Evolutionary conservation across 2,888 invertebrate species (phyloP), one percentile per base, ranked within the genome.

Genomic region (Tinea trinotella): DNA sequence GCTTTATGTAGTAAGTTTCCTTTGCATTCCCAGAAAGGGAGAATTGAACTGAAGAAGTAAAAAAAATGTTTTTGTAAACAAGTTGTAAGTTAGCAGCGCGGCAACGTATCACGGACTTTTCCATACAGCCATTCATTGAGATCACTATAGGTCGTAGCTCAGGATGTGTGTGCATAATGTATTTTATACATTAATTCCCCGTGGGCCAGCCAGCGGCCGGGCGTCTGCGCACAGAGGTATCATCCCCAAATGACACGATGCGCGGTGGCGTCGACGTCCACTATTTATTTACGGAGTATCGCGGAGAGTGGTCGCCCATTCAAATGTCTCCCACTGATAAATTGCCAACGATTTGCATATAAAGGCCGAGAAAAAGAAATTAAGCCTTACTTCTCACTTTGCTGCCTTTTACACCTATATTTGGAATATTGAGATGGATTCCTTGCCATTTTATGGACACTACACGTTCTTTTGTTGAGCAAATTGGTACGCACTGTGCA

Each of bases 261-360:
- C 24, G 52, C 52, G 30, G 40, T 56, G 56, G 56, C 53, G 53
- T 24, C 52, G 56, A 56, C 53, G 62, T 64, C 62, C 62, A 60
- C 66, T 64, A 68, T 67, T 69, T 69, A 68, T 71, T 66, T 63
- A 64, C 62, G 62, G 60, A 65, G 59, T 17, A 24, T 22, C 46
- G 20, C 50, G 12, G 55, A 54, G 54, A 71, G 65, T 70, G 62
- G 59, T 59, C 60, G 63, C 65, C 76, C 70, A 82, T 82, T 82
- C 74, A 82, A 70, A 74, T 66, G 82, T 81, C 81, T 57, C 59
- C 58, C 61, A 60, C 70, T 81, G 81, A 81, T 82, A 82, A 82
- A 82, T 81, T 82, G 74, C 65, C 61, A 64, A 58, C 64, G 62
- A 79, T 81, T 78, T 76, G 75, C 79, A 80, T 80, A 75, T 78